A percentile compares a stretch with the other conserved stretches of the same genome.
These are phyloP conservation scores for Psephotus haematonotus DNA, from an alignment of 2,113 vertebrate species.

Conservation along the genomic window DNA sequence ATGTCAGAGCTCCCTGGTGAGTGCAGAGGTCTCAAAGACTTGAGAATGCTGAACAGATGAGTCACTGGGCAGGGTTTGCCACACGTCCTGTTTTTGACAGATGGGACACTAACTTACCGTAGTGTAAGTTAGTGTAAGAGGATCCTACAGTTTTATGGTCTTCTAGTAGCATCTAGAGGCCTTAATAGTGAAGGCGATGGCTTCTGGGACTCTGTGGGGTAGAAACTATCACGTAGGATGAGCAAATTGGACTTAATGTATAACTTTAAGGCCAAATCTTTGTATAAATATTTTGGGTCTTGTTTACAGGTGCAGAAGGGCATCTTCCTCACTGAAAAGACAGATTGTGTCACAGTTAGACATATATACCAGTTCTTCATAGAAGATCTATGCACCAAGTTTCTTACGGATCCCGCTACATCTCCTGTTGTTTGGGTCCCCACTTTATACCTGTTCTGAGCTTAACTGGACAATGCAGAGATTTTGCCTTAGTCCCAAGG, in stretches of 20 bases:
- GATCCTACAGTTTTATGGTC: neutral
- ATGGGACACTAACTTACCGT: neutral
- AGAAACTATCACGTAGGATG: neutral
- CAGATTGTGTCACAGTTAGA: neutral
- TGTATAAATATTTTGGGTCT: neutral
- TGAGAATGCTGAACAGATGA: conserved; percentile 57
- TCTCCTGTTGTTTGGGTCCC: neutral
- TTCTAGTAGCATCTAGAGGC: conserved; percentile 16
- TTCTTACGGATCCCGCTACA: neutral
- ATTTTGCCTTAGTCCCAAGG: neutral
- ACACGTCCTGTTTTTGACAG: conserved; percentile 48
- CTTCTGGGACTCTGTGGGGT: neutral
- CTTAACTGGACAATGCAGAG: neutral
- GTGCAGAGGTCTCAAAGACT: conserved; percentile 45
- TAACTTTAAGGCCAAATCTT: neutral
- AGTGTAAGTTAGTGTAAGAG: neutral
- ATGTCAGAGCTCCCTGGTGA: conserved; percentile 67
- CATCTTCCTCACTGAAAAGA: neutral
- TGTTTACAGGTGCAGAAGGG: neutral
- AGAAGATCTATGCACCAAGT: neutral
- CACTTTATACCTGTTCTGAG: neutral
- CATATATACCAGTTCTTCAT: neutral
- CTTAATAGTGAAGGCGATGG: neutral
- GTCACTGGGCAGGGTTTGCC: conserved; percentile 46
- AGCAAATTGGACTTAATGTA: neutral